Base-by-base conservation (phyloP, 2,113 vertebrate species). In the Setophaga coronata region DNA sequence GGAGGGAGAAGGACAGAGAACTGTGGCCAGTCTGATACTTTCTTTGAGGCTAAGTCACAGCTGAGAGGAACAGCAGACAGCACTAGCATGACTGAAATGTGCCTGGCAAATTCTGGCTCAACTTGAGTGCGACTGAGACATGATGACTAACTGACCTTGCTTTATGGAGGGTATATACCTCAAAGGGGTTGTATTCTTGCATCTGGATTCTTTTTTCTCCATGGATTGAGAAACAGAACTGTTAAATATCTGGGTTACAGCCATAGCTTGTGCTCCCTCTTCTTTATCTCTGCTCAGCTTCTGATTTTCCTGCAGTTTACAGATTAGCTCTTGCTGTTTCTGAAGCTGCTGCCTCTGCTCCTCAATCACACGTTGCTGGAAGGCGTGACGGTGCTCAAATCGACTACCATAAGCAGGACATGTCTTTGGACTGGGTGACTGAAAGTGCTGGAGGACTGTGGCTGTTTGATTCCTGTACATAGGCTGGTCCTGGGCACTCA, bases 261-360 rank as follows among this genome's bases (percentile, higher is more conserved):
- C 92, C 2, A 57, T 25, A 19, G 93, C 85, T 82, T 61, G 96
- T 80, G 97, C 83, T 40, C 89, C 83, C 58, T 98, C 98, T 96
- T 97, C 97, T 94, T 82, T 95, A 34, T 97, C 86, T 80, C 96
- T 97, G 53, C 94, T 96, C 76, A 98, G 83, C 34, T 95, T 97
- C 95, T 98, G 98, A 77, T 97, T 96, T 96, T 98, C 95, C 94
- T 97, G 98, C 84, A 99, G 98, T 47, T 87, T 96, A 21, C 94
- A 84, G 73, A 99, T 99, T 87, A 98, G 95, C 82, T 99, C 97
- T 84, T 98, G 97, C 96, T 99, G 99, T 91, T 99, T 98, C 95
- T 98, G 97, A 93, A 99, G 98, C 88, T 98, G 98, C 91, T 96
- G 98, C 87, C 95, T 98, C 91, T 99, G 99, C 88, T 98, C 97